Evolutionary conservation across 1,140 invertebrate genomes (phyloP).

Genomic region (Dinoponera quadriceps): DNA sequence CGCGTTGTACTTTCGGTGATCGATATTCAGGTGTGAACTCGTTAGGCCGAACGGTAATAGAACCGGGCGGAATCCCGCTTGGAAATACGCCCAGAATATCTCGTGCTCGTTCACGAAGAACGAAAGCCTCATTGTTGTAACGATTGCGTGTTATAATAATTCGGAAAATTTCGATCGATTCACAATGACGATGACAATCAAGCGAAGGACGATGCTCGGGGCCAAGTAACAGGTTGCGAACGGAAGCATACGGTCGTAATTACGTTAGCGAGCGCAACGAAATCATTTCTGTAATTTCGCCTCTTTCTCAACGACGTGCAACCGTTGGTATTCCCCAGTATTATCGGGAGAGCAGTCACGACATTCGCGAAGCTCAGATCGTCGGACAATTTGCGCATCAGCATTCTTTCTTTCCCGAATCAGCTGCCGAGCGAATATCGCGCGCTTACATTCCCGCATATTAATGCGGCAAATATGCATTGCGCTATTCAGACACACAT

Average conservation of each 20-base stretch:
- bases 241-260: constrained; percentile 45
- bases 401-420: too few species aligned
- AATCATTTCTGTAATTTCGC: constrained; percentile 1
- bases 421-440: too few species aligned
- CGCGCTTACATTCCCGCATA: neutral
- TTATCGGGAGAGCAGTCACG: neutral
- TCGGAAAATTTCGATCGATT: neutral
- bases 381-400: too few species aligned
- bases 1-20: constrained; percentile 39
- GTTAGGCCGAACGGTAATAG: neutral
- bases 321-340: constrained; percentile 4
- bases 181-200: constrained; percentile 18
- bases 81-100: neutral
- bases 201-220: constrained; percentile 19
- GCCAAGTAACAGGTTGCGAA: constrained; percentile 59
- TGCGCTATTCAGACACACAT: neutral
- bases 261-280: constrained; percentile 15
- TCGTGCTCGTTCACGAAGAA: too few species aligned
- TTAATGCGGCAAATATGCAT: neutral
- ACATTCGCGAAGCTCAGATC: neutral
- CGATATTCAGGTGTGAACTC: constrained; percentile 46
- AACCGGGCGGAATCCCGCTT: neutral
- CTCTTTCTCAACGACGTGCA: constrained; percentile 13
- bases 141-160: too few species aligned
- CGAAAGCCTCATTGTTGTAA: too few species aligned